phyloP scores from a whole-genome alignment of 2,113 vertebrate genomes.

The Trematomus loennbergii region DNA sequence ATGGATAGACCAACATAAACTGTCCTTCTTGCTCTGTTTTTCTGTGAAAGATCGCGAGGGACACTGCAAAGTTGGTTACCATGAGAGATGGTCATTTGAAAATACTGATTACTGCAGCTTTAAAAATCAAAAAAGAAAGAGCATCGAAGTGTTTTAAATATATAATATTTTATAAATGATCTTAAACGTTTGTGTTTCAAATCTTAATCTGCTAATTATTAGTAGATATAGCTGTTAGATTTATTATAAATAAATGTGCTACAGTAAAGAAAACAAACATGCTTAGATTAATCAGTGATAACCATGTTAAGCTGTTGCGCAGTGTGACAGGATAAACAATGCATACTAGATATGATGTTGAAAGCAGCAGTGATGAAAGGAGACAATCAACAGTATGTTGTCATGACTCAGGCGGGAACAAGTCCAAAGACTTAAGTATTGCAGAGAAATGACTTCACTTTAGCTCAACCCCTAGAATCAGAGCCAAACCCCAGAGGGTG shows the following conservation, averaged over 20 bases:
- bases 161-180: neutral
- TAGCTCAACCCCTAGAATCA: slow-evolving; percentile 53
- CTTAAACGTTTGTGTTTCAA: too few relatives aligned
- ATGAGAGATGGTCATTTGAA: neutral
- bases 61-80: neutral
- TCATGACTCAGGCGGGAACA: slow-evolving; percentile 15
- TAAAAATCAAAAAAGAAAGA: neutral
- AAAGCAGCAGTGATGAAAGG: neutral
- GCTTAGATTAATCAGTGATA: neutral
- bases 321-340: neutral
- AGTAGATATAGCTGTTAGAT: neutral
- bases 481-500: slow-evolving; percentile 66
- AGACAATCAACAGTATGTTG: slow-evolving; percentile 19
- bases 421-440: slow-evolving; percentile 46
- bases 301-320: neutral
- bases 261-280: neutral
- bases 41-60: neutral
- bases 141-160: neutral
- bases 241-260: neutral
- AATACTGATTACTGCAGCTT: neutral
- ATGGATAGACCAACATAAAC: neutral
- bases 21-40: neutral
- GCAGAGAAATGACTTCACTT: slow-evolving; percentile 73
- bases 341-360: neutral
- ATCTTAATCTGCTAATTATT: neutral